These are phyloP conservation scores for Stenichneumon culpator DNA, from an alignment of 2,888 invertebrate species.

Conservation along the genomic window DNA sequence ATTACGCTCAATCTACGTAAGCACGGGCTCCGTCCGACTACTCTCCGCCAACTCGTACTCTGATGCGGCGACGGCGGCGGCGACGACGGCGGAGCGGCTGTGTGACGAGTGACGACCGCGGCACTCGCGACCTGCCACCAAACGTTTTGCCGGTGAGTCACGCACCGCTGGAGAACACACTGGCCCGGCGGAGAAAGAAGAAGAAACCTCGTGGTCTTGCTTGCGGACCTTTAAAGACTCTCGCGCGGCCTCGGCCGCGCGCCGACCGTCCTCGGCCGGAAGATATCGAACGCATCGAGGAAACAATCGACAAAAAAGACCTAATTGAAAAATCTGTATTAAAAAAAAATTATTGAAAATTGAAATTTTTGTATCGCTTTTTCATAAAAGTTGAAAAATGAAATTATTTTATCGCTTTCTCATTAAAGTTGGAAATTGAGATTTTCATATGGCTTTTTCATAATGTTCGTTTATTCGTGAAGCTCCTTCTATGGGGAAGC, in stretches of 20 bases:
- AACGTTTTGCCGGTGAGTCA: conserved; percentile 67
- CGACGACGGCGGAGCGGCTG: conserved; percentile 28
- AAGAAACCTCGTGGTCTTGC: conserved; percentile 13
- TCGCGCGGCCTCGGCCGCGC: not conserved
- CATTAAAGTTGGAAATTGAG: no score
- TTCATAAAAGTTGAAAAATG: no score
- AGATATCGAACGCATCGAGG: not conserved
- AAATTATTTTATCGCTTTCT: no score
- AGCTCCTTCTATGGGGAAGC: no score
- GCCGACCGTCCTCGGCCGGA: conserved; percentile 6
- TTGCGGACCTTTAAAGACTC: not conserved
- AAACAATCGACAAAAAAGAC: not conserved
- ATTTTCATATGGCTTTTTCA: no score
- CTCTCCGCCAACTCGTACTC: conserved; percentile 70
- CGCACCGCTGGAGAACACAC: conserved; percentile 51
- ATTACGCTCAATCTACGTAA: conserved; percentile 83
- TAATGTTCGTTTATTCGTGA: no score
- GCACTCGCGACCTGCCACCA: conserved; percentile 62
- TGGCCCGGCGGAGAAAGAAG: not conserved
- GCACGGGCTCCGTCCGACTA: conserved; percentile 72
- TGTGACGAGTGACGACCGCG: conserved; percentile 53
- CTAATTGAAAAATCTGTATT: not conserved
- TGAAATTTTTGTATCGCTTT: no score
- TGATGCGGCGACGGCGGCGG: conserved; percentile 43
- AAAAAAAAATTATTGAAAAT: no score